Evolutionary conservation across 1,140 invertebrate species (phyloP).

Genomic region (Branchinecta lynchi): DNA sequence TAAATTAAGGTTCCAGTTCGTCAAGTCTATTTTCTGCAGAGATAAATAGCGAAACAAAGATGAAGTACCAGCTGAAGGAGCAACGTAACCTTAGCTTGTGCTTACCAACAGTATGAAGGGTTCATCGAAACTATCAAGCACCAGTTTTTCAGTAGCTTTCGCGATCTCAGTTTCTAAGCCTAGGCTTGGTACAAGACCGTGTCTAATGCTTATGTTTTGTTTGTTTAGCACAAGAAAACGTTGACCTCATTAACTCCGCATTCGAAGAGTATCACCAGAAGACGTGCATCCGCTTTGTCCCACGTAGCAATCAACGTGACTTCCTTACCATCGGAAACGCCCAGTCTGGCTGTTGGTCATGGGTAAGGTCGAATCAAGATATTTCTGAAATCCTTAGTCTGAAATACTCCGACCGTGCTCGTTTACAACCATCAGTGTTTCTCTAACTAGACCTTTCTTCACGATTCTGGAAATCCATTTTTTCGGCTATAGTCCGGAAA

Average conservation of each 20-base stretch:
- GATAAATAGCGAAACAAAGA: background rate
- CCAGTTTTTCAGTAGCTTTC: background rate
- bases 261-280: conserved; percentile 27
- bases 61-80: background rate
- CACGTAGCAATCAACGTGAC: conserved; percentile 28
- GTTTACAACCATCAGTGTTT: too few species aligned
- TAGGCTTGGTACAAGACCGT: background rate
- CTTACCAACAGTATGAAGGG: background rate
- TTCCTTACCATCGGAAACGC: conserved; percentile 29
- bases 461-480: too few species aligned
- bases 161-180: background rate
- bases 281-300: conserved; percentile 33
- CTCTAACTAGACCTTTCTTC: too few species aligned
- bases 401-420: too few species aligned
- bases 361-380: conserved; percentile 15
- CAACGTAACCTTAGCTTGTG: background rate
- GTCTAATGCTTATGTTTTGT: background rate
- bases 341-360: conserved; percentile 26
- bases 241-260: conserved; percentile 28
- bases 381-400: too few species aligned
- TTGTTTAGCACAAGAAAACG: conserved; percentile 21
- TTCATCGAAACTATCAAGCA: background rate
- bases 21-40: background rate
- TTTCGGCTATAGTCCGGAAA: too few species aligned
- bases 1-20: background rate